Percentiles rank a stretch among this genome's conserved stretches.
These are phyloP conservation scores for Syngnathus acus DNA, from an alignment of 2,797 vertebrate genomes.

Conservation along the genomic window DNA sequence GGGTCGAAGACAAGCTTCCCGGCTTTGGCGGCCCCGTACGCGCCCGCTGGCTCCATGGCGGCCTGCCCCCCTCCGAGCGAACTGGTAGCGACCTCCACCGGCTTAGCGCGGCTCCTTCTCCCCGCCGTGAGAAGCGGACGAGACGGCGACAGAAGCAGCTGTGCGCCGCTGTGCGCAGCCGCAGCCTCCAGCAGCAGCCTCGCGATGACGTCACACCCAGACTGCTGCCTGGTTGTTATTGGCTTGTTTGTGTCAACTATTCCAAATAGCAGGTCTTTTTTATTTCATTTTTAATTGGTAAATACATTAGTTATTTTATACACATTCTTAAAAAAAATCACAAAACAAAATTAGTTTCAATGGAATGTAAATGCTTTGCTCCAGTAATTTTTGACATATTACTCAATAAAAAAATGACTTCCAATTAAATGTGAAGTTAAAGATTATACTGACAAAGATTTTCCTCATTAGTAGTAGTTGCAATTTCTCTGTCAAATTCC, in stretches of 20 bases:
- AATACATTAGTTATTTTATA: no score
- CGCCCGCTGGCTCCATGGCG: conserved; percentile 68
- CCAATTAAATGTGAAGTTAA: no score
- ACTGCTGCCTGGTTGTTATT: conserved; percentile 4
- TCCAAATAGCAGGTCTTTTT: no score
- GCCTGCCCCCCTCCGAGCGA: conserved; percentile 11
- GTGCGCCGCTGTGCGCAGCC: conserved; percentile 8
- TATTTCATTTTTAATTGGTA: no score
- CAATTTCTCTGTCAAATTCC: no score
- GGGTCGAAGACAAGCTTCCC: conserved; percentile 77
- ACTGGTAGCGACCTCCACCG: neutral
- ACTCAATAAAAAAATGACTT: no score
- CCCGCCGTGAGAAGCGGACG: conserved; percentile 28
- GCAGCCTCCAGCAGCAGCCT: conserved; percentile 50
- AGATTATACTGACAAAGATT: no score
- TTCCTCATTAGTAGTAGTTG: no score
- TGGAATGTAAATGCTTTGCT: no score
- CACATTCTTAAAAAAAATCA: no score
- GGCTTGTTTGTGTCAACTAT: neutral
- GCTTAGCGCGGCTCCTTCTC: conserved; percentile 20
- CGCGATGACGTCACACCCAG: conserved; percentile 15
- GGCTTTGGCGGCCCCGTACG: conserved; percentile 83
- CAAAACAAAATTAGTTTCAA: no score
- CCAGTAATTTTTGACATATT: no score
- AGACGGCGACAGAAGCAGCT: conserved; percentile 28